Evolutionary conservation across 2,113 vertebrate genomes (phyloP), one percentile per base, ranked within the genome.

Genomic region (Crotophaga sulcirostris): DNA sequence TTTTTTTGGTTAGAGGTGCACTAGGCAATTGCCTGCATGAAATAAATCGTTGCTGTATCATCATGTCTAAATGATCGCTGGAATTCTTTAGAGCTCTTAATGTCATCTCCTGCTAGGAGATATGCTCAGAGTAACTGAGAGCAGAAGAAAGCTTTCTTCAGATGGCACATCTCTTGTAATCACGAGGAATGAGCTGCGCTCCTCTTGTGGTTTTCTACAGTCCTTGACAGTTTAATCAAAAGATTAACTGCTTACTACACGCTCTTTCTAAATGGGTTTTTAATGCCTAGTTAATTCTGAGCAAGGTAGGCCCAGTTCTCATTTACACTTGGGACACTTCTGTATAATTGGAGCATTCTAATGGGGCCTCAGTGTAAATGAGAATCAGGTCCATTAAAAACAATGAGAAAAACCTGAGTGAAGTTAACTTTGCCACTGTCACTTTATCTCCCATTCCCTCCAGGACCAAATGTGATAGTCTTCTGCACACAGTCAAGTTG

Each of bases 211-310:
- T 88, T 95, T 96, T 92, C 68, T 79, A 67, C 45, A 89, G 51
- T 69, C 40, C 36, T 84, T 94, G 90, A 96, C 87, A 96, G 52
- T 62, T 93, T 76, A 97, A 94, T 93, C 82, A 82, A 81, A 54
- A 90, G 25, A 66, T 90, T 82, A 94, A 87, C 84, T 91, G 68
- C 82, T 90, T 59, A 55, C 55, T 84, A 69, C 72, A 67, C 74
- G 60, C 34, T 90, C 76, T 84, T 86, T 66, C 75, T 94, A 94
- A 95, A 91, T 89, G 76, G 4, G 10, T 60, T 95, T 94, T 94
- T 96, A 97, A 95, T 95, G 91, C 75, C 81, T 93, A 87, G 95
- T 93, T 97, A 95, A 95, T 95, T 90, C 84, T 63, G 45, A 90
- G 73, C 62, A 92, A 94, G 91, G 87, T 93, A 83, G 44, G 42